Base-by-base conservation (phyloP, 2,888 invertebrate species). In the Caenorhabditis sinica region DNA sequence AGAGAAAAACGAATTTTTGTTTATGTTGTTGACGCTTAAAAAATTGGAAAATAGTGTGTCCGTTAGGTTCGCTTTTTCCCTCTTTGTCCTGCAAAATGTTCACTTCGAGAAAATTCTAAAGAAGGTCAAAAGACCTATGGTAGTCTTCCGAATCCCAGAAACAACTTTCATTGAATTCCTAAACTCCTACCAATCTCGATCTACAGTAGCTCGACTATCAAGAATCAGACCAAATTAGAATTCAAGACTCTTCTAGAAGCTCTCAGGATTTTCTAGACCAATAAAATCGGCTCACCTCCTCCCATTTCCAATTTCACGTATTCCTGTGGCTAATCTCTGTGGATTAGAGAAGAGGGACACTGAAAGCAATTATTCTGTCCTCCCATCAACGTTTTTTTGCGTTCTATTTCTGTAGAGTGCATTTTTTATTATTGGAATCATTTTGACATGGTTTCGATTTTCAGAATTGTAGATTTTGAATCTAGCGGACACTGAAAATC, bases 21-120 rank as follows among this genome's bases (percentile, higher is more conserved):
- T 63, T 63, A 65, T 65, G 45, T 65, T 45, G 65, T 65, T 65
- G 63, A 40, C 63, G 63, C 40, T 43, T 63, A 25, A n/a, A 60
- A 60, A 33, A 40, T 40, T 40, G 40, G 40, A 40, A 6, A 13
- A 40, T 40, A 11, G 11, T 33, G 33, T 4, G 33, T 33, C 1
- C 8, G 40, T 36, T n/a, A 20, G 61, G 56, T 56, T 28, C 61
- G 20, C 23, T 49, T 45, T n/a, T 25, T 20, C 61, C 13, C 6
- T 40, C 40, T 61, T 63, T 43, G 23, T 45, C 13, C 8, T 25
- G 15, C 20, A 23, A 23, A 23, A 40, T 40, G 36, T 61, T 40
- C 23, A 4, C 23, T 43, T 63, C 15, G 45, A 43, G 23, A 40
- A 9, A 4, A 2, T 56, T 51, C 51, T 40, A 40, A 11, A 40